Evolutionary conservation across 30 jellyfish, hydroid and myxozoan species (phyloP), one percentile per base, ranked within the genome.

Genomic region (Mastigias papua): DNA sequence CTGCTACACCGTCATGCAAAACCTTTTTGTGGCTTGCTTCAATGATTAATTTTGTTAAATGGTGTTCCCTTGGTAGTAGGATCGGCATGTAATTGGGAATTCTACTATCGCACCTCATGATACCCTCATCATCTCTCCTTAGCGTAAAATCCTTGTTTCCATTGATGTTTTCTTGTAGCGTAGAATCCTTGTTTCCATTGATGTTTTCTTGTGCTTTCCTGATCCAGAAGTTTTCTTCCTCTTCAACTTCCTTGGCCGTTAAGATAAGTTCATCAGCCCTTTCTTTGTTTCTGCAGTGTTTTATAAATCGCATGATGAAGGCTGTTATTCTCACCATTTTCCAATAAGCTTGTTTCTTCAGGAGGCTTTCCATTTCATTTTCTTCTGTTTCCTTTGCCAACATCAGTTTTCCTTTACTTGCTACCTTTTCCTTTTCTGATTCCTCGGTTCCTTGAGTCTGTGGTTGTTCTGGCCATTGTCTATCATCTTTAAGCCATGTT

Each of bases 41-140:
- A 26, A 85, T 85, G 60, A 85, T 49, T 58, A 72, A 71, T 54
- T 32, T 78, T 67, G 54, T 86, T 86, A 68, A 68, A 50, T 71
- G 71, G 81, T 49, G 28, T 70, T 69, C 69, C 73, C 51, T 73
- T 48, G 88, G 94, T 82, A 71, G 37, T 72, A 85, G 73, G 50
- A 85, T 85, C 31, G 88, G 94, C n/a, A 48, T 70, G 88, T 85
- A 85, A 30, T 82, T 82, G 71, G 88, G 88, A 28, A 85, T 85
- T 70, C 92, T 82, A 66, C 86, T 86, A 68, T 49, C 54, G 86
- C 92, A 68, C 34, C 86, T 69, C 92, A 76, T 48, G 49, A 82
- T 33, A 49, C 92, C 86, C 29, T 34, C 54, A 37, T 66, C 92
- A 67, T 50, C 86, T 65, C 1, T 82, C 28, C 48, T 50, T 86